Evolutionary conservation across 2,113 vertebrate genomes (phyloP).

Genomic region (Phalacrocorax pelagicus): DNA sequence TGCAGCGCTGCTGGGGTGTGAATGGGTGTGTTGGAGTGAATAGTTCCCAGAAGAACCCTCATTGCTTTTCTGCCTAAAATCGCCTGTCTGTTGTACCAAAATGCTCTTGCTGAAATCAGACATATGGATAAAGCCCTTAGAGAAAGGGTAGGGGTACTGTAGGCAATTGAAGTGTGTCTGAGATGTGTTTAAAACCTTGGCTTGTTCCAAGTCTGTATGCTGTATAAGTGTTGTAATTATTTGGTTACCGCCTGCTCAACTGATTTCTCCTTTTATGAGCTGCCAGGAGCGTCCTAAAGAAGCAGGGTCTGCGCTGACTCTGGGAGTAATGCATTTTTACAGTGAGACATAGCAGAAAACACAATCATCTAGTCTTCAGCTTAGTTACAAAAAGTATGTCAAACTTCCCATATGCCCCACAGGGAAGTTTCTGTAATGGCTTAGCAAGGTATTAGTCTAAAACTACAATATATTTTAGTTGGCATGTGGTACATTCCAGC

Average conservation of each 20-base stretch:
- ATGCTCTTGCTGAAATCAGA: neutral
- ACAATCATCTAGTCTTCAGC: neutral
- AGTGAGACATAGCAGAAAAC: neutral
- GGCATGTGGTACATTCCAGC: neutral
- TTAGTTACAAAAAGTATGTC: neutral
- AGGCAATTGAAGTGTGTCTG: neutral
- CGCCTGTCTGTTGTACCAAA: neutral
- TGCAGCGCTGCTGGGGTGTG: neutral
- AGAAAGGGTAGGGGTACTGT: neutral
- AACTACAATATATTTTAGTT: slow-evolving; percentile 1
- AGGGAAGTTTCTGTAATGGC: neutral
- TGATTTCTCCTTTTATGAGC: slow-evolving; percentile 49
- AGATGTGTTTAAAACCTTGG: neutral
- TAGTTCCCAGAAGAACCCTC: neutral
- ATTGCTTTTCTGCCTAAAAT: neutral
- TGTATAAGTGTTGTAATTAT: neutral
- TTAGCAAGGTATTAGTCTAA: neutral
- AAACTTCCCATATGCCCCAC: neutral
- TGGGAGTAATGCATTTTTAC: neutral
- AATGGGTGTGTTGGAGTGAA: slow-evolving; percentile 33
- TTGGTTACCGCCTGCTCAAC: slow-evolving; percentile 19
- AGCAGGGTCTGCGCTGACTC: neutral
- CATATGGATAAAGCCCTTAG: neutral
- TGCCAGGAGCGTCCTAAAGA: slow-evolving; percentile 32
- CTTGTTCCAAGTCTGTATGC: neutral